Conservation (phyloP, 2,113 vertebrate genomes). For the Gavialis gangeticus region DNA sequence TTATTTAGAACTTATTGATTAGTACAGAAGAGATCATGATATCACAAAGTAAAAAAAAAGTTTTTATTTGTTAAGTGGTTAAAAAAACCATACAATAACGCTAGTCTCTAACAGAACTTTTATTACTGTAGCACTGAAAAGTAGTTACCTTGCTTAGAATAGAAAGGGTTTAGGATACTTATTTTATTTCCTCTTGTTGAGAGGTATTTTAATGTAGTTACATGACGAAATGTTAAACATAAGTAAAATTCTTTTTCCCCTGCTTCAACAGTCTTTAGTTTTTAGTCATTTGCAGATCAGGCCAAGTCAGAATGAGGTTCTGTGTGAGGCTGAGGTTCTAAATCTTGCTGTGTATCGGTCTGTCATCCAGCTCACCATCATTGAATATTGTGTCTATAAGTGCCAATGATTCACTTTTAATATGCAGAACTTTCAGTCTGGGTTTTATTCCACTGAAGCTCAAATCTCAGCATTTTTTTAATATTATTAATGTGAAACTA, state of each 20-base stretch:
- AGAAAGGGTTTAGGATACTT: background rate
- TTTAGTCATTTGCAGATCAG: background rate
- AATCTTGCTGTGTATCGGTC: rapidly evolving
- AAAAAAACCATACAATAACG: background rate
- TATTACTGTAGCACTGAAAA: background rate
- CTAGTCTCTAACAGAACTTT: background rate
- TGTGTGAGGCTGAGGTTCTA: background rate
- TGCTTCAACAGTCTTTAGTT: background rate
- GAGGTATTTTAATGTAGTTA: background rate
- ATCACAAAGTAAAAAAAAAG: background rate
- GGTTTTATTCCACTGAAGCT: background rate
- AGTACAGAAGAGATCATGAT: background rate
- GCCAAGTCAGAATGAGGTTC: background rate
- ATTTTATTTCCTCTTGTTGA: background rate
- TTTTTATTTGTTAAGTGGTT: background rate
- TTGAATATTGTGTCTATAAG: rapidly evolving
- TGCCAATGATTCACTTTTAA: background rate
- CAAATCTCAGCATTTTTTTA: background rate
- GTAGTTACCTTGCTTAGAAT: background rate
- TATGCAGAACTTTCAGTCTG: background rate
- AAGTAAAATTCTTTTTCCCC: background rate
- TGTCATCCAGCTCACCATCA: background rate
- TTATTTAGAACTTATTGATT: slow-evolving; percentile 53
- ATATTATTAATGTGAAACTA: background rate
- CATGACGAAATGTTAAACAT: background rate